Base-by-base conservation (phyloP, 2,113 vertebrate genomes). In the Eubucco bourcierii region DNA sequence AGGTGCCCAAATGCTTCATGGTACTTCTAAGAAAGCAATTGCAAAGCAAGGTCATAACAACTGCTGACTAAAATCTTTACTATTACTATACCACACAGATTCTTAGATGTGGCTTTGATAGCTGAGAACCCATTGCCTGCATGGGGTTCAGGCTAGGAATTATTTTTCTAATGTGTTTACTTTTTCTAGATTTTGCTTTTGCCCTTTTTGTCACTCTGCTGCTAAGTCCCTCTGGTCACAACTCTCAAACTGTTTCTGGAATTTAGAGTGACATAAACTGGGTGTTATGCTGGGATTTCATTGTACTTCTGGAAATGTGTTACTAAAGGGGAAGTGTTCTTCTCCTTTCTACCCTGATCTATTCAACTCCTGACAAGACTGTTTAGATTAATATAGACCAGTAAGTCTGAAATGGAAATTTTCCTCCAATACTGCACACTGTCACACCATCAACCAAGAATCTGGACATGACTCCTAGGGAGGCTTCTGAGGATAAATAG, bases 11-110 rank as follows among this genome's bases (percentile, higher is more conserved):
- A 28, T 37, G 41, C 33, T 46, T 47, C 19, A 2, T 14, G 10
- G 15, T 78, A 29, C 70, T 84, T 44, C 7, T 5, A 24, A 73
- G 53, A 44, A 7, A 31, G 29, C 16, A 10, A 47, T 23, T 60
- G 37, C 53, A 64, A 18, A 50, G 13, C 17, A 66, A 37, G 31
- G 23, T 14, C 21, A 14, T 16, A 50, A 1, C 27, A 21, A 34
- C 41, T 68, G 33, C 31, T 52, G 59, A 16, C 15, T 80, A n/a
- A 63, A 64, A 50, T 37, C 9, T 53, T 59, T 23, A 6, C 28
- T 6, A 10, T 82, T 60, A 0, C 15, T 31, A 3, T 12, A 6
- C 21, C 6, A 0, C 19, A 9, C 10, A 56, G 46, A 25, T 33
- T 66, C 6, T 15, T 33, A 11, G 5, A 2, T 41, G 19, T 39